phyloP scores from a whole-genome alignment of 2,888 invertebrate species.

The Ectemnius cavifrons region DNA sequence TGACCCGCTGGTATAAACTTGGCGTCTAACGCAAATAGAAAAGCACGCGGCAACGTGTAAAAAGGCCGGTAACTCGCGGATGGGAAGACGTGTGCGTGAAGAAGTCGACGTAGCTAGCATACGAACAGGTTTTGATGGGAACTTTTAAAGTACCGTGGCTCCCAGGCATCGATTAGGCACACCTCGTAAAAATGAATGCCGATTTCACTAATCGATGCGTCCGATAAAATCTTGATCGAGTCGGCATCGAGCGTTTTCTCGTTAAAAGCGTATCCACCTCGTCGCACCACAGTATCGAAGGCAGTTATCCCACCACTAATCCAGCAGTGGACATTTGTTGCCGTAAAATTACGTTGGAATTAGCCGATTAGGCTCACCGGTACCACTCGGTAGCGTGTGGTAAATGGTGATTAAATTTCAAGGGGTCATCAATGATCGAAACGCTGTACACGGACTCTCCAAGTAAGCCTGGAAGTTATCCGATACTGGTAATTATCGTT shows the following conservation, averaged over 20 bases:
- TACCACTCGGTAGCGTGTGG: too few species aligned
- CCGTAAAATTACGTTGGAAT: too few species aligned
- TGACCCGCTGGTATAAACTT: conserved; percentile 49
- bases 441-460: too few species aligned
- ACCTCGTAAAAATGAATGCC: conserved; percentile 64
- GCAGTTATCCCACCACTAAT: too few species aligned
- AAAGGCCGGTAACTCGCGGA: not conserved
- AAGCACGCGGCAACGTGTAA: not conserved
- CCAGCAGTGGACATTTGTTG: too few species aligned
- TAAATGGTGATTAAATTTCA: too few species aligned
- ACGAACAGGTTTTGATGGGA: conserved; percentile 66
- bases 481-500: too few species aligned
- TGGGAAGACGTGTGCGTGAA: not conserved
- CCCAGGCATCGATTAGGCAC: conserved; percentile 63
- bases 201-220: conserved; percentile 63
- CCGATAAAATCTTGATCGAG: conserved; percentile 41
- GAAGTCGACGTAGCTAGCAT: conserved; percentile 16
- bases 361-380: too few species aligned
- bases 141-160: conserved; percentile 57
- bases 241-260: conserved; percentile 10
- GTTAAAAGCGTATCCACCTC: not conserved
- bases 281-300: too few species aligned
- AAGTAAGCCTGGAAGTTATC: too few species aligned
- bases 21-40: not conserved
- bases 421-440: too few species aligned